Evolutionary conservation across 1,140 invertebrate species (phyloP).

Genomic region (Dryas iulia): DNA sequence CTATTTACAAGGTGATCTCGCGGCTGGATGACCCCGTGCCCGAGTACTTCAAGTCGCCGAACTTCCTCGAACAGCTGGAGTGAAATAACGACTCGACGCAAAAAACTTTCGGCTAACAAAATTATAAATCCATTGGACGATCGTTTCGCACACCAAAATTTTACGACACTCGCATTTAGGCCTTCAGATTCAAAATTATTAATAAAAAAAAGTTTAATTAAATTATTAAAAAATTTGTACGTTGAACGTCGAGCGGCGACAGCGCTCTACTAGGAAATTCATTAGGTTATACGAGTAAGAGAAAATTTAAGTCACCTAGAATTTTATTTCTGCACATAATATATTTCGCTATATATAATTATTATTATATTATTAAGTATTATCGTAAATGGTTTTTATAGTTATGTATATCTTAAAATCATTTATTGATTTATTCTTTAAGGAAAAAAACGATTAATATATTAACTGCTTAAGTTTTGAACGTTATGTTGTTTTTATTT

Average conservation of each 20-base stretch:
- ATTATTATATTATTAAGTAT: slow-evolving; percentile 80
- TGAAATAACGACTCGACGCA: slow-evolving; percentile 80
- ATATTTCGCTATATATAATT: slow-evolving; percentile 82
- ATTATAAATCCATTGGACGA: slow-evolving; percentile 66
- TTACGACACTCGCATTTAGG: slow-evolving; percentile 82
- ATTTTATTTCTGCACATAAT: slow-evolving; percentile 84
- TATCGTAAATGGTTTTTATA: slow-evolving; percentile 80
- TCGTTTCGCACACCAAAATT: slow-evolving; percentile 79
- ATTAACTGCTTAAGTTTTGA: slow-evolving; percentile 80
- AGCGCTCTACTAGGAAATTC: slow-evolving; percentile 75
- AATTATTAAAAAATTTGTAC: slow-evolving; percentile 76
- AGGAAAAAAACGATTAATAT: slow-evolving; percentile 79
- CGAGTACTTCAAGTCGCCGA: slow-evolving; percentile 99
- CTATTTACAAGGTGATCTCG: slow-evolving; percentile 99
- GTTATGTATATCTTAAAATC: slow-evolving; percentile 80
- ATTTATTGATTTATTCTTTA: slow-evolving; percentile 80
- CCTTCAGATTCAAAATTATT: slow-evolving; percentile 82
- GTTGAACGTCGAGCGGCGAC: slow-evolving; percentile 65
- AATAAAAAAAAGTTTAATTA: slow-evolving; percentile 77
- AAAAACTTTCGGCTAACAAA: slow-evolving; percentile 63
- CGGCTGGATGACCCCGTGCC: slow-evolving; percentile 98
- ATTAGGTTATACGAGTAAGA: slow-evolving; percentile 77
- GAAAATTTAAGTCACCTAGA: slow-evolving; percentile 84
- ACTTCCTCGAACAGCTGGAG: slow-evolving; percentile 99
- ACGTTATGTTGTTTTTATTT: slow-evolving; percentile 75